Conservation (phyloP, 1,140 invertebrate genomes). For the Calosoma granatense region DNA sequence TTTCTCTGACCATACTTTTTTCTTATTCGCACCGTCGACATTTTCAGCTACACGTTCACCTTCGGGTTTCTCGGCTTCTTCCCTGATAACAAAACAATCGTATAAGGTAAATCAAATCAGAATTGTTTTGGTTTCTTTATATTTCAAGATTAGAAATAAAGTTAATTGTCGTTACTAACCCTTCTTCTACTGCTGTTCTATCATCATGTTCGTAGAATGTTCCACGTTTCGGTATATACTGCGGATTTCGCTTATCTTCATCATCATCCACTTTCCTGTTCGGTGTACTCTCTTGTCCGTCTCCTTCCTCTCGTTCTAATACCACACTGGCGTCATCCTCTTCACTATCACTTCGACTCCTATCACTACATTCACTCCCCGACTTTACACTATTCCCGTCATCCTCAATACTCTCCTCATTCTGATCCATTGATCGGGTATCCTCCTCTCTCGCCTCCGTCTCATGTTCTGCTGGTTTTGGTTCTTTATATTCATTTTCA, state of each 20-base stretch:
- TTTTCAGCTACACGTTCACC: slow-evolving; percentile 35
- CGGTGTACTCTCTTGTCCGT: slow-evolving; percentile 48
- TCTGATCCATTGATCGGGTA: not conserved
- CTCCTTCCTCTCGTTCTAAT: slow-evolving; percentile 45
- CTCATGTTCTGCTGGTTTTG: not conserved
- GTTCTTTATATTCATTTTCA: too few species aligned
- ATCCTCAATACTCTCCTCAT: not conserved
- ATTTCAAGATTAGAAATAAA: not conserved
- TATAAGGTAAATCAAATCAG: too few species aligned
- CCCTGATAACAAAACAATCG: slow-evolving; percentile 17
- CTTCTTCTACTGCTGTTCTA: slow-evolving; percentile 58
- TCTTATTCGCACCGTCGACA: slow-evolving; percentile 33
- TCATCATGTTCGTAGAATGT: slow-evolving; percentile 96
- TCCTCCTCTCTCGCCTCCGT: not conserved
- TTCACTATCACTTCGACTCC: slow-evolving; percentile 35
- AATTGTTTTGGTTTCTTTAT: not conserved
- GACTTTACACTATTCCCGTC: not conserved
- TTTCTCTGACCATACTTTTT: slow-evolving; percentile 51
- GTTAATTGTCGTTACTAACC: slow-evolving; percentile 33
- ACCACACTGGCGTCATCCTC: slow-evolving; percentile 41
- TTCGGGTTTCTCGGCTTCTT: slow-evolving; percentile 33
- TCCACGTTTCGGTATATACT: slow-evolving; percentile 92
- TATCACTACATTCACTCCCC: not conserved
- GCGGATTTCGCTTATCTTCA: slow-evolving; percentile 90
- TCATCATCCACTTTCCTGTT: slow-evolving; percentile 77